Conservation (phyloP, 2,888 invertebrate genomes). For the Palloptera scutellata region DNA sequence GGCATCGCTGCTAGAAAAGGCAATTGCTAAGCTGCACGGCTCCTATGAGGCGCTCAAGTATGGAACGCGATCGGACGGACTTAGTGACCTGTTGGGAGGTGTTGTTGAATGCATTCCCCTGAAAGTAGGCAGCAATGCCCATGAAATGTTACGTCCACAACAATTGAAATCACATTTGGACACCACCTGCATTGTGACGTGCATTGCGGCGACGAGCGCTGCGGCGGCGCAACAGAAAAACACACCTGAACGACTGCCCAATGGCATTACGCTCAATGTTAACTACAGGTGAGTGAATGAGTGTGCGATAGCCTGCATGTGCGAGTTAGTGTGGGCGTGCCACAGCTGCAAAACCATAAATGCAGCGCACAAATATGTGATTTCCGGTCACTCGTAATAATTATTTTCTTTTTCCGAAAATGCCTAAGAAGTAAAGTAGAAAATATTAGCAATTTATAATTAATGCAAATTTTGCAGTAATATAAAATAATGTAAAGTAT, state of each 20-base stretch:
- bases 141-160: constrained; percentile 70
- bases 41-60: constrained; percentile 94
- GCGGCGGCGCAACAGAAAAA: constrained; percentile 66
- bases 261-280: constrained; percentile 77
- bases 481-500: no score
- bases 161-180: constrained; percentile 76
- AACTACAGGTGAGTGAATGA: constrained; percentile 70
- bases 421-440: no score
- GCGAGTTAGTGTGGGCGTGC: constrained; percentile 15
- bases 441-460: no score
- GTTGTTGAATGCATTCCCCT: constrained; percentile 84
- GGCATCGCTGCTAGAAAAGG: constrained; percentile 90
- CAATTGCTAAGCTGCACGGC: constrained; percentile 93
- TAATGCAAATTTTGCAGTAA: no score
- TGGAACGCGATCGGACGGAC: constrained; percentile 85
- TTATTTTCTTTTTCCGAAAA: no score
- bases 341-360: no score
- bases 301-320: neutral
- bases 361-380: no score
- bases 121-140: constrained; percentile 67
- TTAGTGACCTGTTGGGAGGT: constrained; percentile 89
- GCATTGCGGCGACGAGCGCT: constrained; percentile 66
- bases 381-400: no score
- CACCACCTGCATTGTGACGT: constrained; percentile 86
- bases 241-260: constrained; percentile 70